These are phyloP conservation scores for Nicator chloris DNA, from an alignment of 2,113 vertebrate species.

Conservation along the genomic window DNA sequence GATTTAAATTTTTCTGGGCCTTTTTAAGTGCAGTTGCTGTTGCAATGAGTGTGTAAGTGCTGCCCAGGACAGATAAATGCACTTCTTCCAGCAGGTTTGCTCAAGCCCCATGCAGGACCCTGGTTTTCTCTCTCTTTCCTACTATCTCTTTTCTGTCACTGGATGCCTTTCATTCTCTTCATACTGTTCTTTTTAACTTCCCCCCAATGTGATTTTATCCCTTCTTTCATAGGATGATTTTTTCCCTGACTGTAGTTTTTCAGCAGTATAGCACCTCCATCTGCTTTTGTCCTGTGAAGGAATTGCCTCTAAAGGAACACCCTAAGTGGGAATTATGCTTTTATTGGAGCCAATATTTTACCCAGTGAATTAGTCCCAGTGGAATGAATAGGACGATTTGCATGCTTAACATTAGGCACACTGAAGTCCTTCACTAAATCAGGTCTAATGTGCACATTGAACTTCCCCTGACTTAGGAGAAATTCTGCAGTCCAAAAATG, in stretches of 20 bases:
- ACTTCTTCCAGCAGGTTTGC: background rate
- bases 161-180: background rate
- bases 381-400: background rate
- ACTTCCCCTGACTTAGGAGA: conserved; percentile 2
- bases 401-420: background rate
- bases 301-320: background rate
- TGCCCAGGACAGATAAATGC: background rate
- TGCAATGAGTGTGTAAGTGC: too few relatives aligned
- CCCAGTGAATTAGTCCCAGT: background rate
- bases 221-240: background rate
- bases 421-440: conserved; percentile 22
- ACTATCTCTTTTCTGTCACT: background rate
- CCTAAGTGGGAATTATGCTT: background rate
- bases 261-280: background rate
- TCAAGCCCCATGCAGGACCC: background rate
- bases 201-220: background rate
- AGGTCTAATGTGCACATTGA: background rate
- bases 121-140: background rate
- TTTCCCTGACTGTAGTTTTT: background rate
- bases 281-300: background rate
- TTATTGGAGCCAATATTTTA: conserved; percentile 5
- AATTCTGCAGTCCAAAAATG: background rate
- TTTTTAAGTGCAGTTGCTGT: background rate
- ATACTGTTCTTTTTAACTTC: background rate
- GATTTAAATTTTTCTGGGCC: background rate